phyloP scores from a whole-genome alignment of 2,113 vertebrate genomes.

The Gambusia holbrooki region DNA sequence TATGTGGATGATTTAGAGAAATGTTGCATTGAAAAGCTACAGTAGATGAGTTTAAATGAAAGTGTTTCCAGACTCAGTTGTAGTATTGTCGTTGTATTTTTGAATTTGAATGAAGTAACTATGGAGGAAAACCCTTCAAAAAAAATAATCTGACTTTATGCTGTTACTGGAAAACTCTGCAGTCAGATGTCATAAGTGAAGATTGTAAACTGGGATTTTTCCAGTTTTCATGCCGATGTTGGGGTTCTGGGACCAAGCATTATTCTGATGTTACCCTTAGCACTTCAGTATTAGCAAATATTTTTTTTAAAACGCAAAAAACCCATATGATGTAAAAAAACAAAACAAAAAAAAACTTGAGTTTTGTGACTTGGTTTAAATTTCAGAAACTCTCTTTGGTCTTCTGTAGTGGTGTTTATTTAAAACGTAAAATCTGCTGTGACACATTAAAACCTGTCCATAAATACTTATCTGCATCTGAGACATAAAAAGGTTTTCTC shows the following conservation, averaged over 20 bases:
- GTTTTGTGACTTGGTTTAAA: conserved; percentile 24
- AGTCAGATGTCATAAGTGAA: conserved; percentile 39
- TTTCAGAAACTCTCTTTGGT: neutral
- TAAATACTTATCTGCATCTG: conserved; percentile 50
- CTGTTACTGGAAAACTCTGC: conserved; percentile 22
- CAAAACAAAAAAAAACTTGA: too few species aligned
- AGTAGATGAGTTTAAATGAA: too few species aligned
- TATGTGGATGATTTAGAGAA: neutral
- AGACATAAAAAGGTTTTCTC: conserved; percentile 46
- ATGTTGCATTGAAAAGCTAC: too few species aligned
- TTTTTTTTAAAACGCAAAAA: too few species aligned
- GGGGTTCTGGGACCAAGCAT: neutral
- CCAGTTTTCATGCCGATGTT: conserved; percentile 20
- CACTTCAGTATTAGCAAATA: conserved; percentile 47
- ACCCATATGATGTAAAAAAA: conserved; percentile 20
- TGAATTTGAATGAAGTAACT: neutral
- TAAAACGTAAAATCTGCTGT: conserved; percentile 40
- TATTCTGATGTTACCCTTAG: conserved; percentile 23
- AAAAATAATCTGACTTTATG: neutral
- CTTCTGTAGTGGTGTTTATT: conserved; percentile 36
- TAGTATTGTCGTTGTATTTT: too few species aligned
- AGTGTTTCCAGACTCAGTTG: neutral
- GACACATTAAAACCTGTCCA: conserved; percentile 49
- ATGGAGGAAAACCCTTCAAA: neutral
- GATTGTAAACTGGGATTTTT: conserved; percentile 35